Evolutionary conservation across 2,888 invertebrate genomes (phyloP).

Genomic region (Strigamia transsilvanica): DNA sequence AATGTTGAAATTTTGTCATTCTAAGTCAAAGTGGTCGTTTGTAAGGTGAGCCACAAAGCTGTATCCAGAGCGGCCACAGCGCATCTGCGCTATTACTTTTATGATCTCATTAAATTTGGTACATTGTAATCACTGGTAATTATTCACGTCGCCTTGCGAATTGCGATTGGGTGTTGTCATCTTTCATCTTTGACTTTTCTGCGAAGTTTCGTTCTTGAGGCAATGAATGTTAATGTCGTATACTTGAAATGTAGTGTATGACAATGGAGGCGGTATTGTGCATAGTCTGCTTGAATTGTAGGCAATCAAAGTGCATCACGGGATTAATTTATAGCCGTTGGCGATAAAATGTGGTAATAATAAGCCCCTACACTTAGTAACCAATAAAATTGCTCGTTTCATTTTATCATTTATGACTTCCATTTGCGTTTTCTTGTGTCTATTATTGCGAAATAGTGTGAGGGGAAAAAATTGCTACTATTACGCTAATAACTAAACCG

Average conservation of each 20-base stretch:
- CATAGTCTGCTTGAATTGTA: neutral
- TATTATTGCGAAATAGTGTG: constrained; percentile 7
- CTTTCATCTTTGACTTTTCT: neutral
- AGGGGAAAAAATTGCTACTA: neutral
- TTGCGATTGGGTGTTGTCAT: neutral
- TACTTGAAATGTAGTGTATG: neutral
- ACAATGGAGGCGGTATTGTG: neutral
- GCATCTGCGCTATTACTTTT: constrained; percentile 11
- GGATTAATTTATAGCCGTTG: constrained; percentile 29
- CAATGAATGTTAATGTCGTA: neutral
- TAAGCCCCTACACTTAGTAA: constrained; percentile 27
- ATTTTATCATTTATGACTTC: constrained; percentile 22
- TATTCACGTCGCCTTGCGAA: neutral
- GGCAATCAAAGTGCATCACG: constrained; percentile 31
- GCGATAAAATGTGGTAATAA: constrained; percentile 23
- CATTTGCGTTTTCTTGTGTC: constrained; percentile 9
- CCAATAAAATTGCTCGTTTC: constrained; percentile 31
- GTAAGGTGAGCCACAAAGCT: constrained; percentile 19
- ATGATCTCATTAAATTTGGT: constrained; percentile 21
- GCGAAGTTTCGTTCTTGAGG: neutral
- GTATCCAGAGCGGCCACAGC: neutral
- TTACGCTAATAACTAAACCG: neutral
- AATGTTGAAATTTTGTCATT: neutral
- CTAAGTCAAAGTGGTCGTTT: neutral
- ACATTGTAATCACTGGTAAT: constrained; percentile 17